A percentile compares a stretch with the other conserved stretches of the same genome.
phyloP scores from a whole-genome alignment of 2,888 invertebrate genomes.

The Calameuta pallipes region DNA sequence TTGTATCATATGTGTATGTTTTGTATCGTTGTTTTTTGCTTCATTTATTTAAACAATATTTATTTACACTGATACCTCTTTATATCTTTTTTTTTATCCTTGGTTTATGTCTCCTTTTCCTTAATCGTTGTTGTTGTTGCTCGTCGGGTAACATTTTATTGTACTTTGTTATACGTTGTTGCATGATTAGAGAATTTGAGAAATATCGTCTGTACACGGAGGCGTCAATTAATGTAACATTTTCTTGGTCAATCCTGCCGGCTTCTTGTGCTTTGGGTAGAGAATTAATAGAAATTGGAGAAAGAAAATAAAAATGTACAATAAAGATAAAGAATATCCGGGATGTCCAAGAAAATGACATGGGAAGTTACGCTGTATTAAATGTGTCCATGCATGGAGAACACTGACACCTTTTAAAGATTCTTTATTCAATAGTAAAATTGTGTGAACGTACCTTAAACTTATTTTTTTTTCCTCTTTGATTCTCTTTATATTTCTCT shows the following conservation, averaged over 20 bases:
- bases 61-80: background rate
- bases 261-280: background rate
- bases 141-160: background rate
- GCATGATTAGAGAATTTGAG: background rate
- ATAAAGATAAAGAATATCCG: too few species aligned
- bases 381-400: too few species aligned
- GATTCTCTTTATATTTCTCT: conserved; percentile 16
- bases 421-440: too few species aligned
- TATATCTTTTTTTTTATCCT: background rate
- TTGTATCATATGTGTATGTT: background rate
- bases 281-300: too few species aligned
- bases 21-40: background rate
- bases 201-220: background rate
- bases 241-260: background rate
- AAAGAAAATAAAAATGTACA: too few species aligned
- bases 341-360: too few species aligned
- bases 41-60: background rate
- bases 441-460: too few species aligned
- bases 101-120: background rate
- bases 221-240: background rate
- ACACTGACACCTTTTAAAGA: too few species aligned
- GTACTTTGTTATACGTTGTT: background rate
- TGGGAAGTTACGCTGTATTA: too few species aligned
- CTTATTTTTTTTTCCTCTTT: background rate
- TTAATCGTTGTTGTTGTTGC: background rate